Conservation (phyloP, 2,888 invertebrate genomes). For the Eledona agricola region DNA sequence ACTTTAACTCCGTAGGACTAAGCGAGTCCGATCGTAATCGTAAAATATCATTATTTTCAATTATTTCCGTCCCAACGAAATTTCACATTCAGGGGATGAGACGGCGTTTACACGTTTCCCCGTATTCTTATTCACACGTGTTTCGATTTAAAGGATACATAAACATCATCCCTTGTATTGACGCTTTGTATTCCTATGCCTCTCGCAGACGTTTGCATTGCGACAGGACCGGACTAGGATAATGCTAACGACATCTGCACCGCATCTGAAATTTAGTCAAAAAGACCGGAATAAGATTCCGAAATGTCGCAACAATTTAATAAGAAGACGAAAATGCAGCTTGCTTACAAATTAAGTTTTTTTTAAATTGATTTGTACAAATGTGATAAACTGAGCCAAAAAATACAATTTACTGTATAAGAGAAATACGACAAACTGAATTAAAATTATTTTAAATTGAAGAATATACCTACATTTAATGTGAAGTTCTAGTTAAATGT, state of each 20-base stretch:
- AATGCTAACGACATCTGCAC: not conserved
- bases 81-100: constrained; percentile 6
- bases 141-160: constrained; percentile 34
- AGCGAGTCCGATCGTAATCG: constrained; percentile 23
- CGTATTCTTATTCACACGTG: constrained; percentile 25
- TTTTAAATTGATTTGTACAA: too few species aligned
- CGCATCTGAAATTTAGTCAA: not conserved
- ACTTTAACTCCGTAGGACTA: constrained; percentile 32
- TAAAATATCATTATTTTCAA: constrained; percentile 20
- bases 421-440: too few species aligned
- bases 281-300: not conserved
- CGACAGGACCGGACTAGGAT: constrained; percentile 4
- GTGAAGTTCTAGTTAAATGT: too few species aligned
- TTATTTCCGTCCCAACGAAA: constrained; percentile 13
- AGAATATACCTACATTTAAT: too few species aligned
- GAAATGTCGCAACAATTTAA: too few species aligned
- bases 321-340: too few species aligned
- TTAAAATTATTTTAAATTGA: too few species aligned
- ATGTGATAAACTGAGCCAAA: too few species aligned
- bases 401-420: too few species aligned
- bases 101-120: constrained; percentile 13
- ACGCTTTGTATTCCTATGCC: constrained; percentile 22
- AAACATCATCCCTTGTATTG: constrained; percentile 27
- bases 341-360: too few species aligned
- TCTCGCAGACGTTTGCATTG: constrained; percentile 17